phyloP scores from a whole-genome alignment of 2,113 vertebrate genomes.

The Megaleporinus macrocephalus region DNA sequence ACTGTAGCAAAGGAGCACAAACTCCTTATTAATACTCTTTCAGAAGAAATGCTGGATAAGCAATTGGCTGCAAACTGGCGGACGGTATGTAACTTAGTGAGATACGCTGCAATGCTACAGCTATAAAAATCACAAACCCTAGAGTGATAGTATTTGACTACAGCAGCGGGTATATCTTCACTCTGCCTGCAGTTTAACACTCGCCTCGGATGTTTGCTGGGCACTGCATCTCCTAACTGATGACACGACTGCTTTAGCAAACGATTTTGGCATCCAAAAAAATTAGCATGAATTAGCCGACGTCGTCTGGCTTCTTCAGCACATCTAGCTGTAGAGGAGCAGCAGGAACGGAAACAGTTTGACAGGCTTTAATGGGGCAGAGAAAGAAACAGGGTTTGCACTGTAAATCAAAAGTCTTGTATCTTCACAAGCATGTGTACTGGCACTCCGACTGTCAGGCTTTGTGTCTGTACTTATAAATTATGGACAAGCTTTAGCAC shows the following conservation, averaged over 20 bases:
- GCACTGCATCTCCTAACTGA: background rate
- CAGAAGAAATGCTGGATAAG: too few species aligned
- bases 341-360: background rate
- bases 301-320: conserved; percentile 15
- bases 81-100: too few species aligned
- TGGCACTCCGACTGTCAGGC: conserved; percentile 5
- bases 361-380: conserved; percentile 9
- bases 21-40: too few species aligned
- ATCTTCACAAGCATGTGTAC: conserved; percentile 9
- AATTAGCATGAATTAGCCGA: background rate
- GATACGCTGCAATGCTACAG: too few species aligned
- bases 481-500: conserved; percentile 14
- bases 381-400: conserved; percentile 27
- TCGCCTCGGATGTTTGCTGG: background rate
- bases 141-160: background rate
- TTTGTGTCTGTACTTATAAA: conserved; percentile 31
- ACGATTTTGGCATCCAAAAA: background rate
- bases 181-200: background rate
- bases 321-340: background rate
- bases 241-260: background rate
- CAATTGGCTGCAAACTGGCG: too few species aligned
- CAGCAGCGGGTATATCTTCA: background rate
- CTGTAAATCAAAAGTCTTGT: conserved; percentile 20
- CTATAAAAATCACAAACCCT: background rate
- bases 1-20: too few species aligned